A percentile compares a stretch with the other conserved stretches of the same genome.
phyloP scores from a whole-genome alignment of 2,113 vertebrate genomes.

The Catharus fuscescens region DNA sequence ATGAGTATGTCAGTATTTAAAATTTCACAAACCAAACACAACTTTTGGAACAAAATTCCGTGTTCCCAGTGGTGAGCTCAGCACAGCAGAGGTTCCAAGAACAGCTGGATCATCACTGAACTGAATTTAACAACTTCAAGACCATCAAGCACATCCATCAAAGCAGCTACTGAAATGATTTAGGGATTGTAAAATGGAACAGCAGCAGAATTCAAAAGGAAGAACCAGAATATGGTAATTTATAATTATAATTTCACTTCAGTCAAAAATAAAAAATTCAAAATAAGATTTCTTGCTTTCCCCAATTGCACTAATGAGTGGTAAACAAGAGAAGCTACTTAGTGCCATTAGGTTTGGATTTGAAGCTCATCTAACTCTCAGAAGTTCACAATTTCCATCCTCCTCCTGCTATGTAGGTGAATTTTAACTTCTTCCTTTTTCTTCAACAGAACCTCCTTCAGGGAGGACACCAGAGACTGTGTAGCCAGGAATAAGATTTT shows the following conservation, averaged over 20 bases:
- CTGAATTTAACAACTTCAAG: not conserved
- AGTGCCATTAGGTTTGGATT: not conserved
- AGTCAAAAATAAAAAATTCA: not conserved
- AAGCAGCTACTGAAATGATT: not conserved
- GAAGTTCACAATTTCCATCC: not conserved
- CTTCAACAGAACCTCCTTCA: not conserved
- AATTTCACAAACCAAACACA: not conserved
- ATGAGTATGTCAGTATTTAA: not conserved
- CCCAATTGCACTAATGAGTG: not conserved
- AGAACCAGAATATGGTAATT: not conserved
- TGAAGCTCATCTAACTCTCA: not conserved
- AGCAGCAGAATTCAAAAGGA: not conserved
- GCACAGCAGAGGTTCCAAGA: not conserved
- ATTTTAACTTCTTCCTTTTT: not conserved
- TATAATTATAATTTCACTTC: not conserved
- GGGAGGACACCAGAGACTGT: not conserved
- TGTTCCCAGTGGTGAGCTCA: not conserved
- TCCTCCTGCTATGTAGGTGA: not conserved
- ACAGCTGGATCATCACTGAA: not conserved
- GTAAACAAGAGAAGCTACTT: not conserved
- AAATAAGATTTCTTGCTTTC: not conserved
- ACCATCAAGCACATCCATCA: not conserved
- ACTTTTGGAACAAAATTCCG: not conserved
- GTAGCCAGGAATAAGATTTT: not conserved
- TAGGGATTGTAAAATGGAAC: not conserved